These are phyloP conservation scores for Ricordea florida DNA, from an alignment of 92 coral and sea anemone genomes.

Conservation along the genomic window DNA sequence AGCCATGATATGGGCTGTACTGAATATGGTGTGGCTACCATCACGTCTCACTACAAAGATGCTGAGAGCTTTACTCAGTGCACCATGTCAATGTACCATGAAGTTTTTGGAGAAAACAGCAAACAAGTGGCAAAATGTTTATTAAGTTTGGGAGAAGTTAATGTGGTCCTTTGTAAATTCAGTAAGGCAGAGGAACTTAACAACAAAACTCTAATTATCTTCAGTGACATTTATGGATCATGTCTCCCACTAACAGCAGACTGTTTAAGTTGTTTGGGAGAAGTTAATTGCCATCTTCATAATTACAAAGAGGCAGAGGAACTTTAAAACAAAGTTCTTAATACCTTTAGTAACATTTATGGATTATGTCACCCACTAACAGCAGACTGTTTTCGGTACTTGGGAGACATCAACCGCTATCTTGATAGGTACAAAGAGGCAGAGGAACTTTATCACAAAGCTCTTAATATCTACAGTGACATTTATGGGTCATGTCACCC, in stretches of 20 bases:
- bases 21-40: constrained; percentile 19
- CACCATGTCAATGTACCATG: constrained; percentile 7
- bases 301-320: no score
- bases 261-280: constrained; percentile 29
- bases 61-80: no score
- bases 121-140: no score
- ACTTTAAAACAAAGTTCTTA: no score
- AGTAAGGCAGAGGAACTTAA: constrained; percentile 14
- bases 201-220: constrained; percentile 27
- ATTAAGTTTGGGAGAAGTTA: constrained; percentile 20
- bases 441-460: constrained; percentile 9
- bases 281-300: no score
- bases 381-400: no score
- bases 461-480: constrained; percentile 27
- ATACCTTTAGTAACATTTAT: no score
- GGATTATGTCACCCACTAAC: no score
- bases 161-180: constrained; percentile 12
- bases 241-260: constrained; percentile 26
- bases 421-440: constrained; percentile 29
- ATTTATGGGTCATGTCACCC: constrained; percentile 40
- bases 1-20: constrained; percentile 29
- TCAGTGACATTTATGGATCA: constrained; percentile 28
- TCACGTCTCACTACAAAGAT: constrained; percentile 4
- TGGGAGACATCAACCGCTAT: constrained; percentile 14
- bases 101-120: constrained; percentile 7